These are phyloP conservation scores for Gordius sp. DNA, from an alignment of 2,888 invertebrate species.

Conservation along the genomic window DNA sequence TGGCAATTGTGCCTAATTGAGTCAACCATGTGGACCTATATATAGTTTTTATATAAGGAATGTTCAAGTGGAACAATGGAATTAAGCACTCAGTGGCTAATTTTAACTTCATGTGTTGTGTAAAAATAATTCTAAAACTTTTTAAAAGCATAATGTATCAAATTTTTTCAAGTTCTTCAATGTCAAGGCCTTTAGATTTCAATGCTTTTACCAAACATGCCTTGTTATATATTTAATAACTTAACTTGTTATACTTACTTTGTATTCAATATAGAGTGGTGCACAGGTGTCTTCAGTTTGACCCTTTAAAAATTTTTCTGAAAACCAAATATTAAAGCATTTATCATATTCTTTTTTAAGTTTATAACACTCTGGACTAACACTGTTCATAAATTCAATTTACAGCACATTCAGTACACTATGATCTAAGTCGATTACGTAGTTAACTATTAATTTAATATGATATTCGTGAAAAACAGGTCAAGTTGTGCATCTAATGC, in stretches of 20 bases:
- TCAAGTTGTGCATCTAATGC: no score
- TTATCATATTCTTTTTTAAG: neutral
- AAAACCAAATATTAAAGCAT: neutral
- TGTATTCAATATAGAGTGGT: neutral
- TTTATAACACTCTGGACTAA: neutral
- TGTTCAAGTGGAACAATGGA: neutral
- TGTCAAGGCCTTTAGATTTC: neutral
- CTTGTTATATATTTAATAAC: neutral
- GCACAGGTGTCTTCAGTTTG: slow-evolving; percentile 2
- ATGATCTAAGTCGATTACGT: no score
- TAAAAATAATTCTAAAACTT: no score
- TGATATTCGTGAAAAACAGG: no score
- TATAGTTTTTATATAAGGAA: neutral
- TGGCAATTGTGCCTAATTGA: neutral
- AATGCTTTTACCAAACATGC: neutral
- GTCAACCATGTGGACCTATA: neutral
- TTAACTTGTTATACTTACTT: neutral
- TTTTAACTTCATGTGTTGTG: no score
- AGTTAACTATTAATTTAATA: no score
- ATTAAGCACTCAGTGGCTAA: no score
- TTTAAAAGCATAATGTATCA: no score
- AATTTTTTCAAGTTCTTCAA: neutral
- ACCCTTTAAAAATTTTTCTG: neutral
- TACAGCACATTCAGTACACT: no score
- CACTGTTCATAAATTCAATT: neutral